Evolutionary conservation across 1,140 invertebrate genomes (phyloP), one percentile per base, ranked within the genome.

Genomic region (Diprion similis): DNA sequence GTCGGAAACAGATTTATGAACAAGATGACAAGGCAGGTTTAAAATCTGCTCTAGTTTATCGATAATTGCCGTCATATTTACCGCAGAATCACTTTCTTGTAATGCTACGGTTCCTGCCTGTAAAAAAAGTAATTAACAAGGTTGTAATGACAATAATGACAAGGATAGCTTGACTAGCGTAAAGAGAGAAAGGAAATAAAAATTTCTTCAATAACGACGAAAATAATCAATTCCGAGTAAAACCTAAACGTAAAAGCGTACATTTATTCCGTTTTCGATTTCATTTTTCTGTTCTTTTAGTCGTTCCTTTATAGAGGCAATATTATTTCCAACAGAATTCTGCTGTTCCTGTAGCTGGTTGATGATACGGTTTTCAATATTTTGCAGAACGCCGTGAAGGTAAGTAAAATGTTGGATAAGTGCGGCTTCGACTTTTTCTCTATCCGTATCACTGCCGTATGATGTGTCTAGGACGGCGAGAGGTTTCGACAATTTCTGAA

Each of bases 21-120:
- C 45, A 46, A 86, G 45, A 80, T 88, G 87, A 80, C 89, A 90
- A 11, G 89, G 89, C 0, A 78, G 72, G 8, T 87, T 77, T 0
- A 77, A 19, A 46, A 89, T 71, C 37, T 84, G 72, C 11, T 83
- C 79, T 6, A 89, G 80, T n/a, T 82, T 81, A 18, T 85, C 74
- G 17, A 89, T 82, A 0, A 90, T 65, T 8, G 78, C 76, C 24
- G 76, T 69, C 1, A 86, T 47, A 13, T 85, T 78, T 0, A 86
- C 19, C 10, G 71, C 76, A 0, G 73, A 11, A 2, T 77, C 45
- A 46, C 75, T 79, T 0, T 76, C 10, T 37, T 37, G 24, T 45
- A 70, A 51, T 0, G 77, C 72, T 0, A 70, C 45, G 0, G 37
- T 9, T 3, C 72, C 76, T 17, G 79, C 46, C 83, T 85, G 65